Evolutionary conservation across 2,797 vertebrate species (phyloP).

Genomic region (Thripadectes ignobilis): DNA sequence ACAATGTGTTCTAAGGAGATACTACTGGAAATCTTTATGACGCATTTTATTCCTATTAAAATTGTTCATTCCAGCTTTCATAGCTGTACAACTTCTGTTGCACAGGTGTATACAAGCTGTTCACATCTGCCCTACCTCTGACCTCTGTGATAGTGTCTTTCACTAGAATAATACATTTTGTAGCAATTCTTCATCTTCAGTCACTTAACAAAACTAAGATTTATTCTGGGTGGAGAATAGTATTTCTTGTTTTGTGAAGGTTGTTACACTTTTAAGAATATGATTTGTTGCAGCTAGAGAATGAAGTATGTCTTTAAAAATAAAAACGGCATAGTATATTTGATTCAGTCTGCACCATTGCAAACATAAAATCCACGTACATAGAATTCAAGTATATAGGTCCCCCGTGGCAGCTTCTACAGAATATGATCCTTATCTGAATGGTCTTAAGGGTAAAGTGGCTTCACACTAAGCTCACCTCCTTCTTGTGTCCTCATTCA

Average conservation of each 20-base stretch:
- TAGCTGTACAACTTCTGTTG: background rate
- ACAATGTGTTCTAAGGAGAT: background rate
- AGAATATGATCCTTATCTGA: background rate
- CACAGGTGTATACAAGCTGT: background rate
- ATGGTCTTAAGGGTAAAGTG: background rate
- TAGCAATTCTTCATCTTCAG: background rate
- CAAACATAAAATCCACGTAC: background rate
- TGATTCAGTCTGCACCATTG: background rate
- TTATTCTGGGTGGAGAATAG: background rate
- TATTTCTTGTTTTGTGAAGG: background rate
- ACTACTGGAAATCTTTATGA: background rate
- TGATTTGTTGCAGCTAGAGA: background rate
- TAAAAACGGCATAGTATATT: background rate
- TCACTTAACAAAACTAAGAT: background rate
- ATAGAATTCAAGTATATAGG: background rate
- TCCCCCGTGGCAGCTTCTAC: background rate
- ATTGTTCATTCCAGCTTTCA: background rate
- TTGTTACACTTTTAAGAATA: background rate
- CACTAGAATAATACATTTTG: background rate
- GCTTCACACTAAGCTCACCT: background rate
- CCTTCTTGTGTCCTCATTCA: background rate
- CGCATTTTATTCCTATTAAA: background rate
- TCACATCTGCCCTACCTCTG: background rate
- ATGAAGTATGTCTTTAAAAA: background rate
- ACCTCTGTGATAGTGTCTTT: background rate